Conservation (phyloP, 2,797 vertebrate genomes). For the Protosalanx chinensis region DNA sequence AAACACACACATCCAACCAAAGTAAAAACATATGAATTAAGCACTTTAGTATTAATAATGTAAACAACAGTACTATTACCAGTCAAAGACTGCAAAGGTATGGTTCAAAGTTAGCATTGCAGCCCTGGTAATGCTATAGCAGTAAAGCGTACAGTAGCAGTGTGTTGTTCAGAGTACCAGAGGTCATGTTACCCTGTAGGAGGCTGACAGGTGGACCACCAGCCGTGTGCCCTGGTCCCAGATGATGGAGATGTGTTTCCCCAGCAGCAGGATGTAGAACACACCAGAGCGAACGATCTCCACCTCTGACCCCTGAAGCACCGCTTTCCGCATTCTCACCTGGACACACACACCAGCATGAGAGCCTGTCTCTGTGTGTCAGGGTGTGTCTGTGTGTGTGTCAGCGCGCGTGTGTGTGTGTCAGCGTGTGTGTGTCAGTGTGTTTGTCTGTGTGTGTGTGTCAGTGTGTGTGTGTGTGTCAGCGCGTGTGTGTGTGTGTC, state of each 20-base stretch:
- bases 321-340: constrained; percentile 83
- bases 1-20: not conserved
- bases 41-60: not conserved
- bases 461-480: no score
- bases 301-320: constrained; percentile 73
- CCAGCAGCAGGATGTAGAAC: constrained; percentile 83
- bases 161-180: not conserved
- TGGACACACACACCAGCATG: constrained; percentile 44
- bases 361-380: constrained; percentile 1
- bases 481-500: no score
- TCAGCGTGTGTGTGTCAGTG: no score
- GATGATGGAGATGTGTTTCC: constrained; percentile 79
- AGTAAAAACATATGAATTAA: not conserved
- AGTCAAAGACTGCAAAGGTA: no score
- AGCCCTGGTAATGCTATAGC: not conserved
- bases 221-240: constrained; percentile 87
- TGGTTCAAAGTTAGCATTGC: no score
- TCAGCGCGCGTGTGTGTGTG: not conserved
- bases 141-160: not conserved
- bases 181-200: constrained; percentile 71
- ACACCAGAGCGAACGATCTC: constrained; percentile 87
- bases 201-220: constrained; percentile 81
- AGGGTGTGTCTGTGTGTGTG: constrained; percentile 3
- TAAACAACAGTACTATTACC: not conserved
- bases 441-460: no score